Conservation (phyloP, 2,888 invertebrate species). For the Ormyrus thymus region DNA sequence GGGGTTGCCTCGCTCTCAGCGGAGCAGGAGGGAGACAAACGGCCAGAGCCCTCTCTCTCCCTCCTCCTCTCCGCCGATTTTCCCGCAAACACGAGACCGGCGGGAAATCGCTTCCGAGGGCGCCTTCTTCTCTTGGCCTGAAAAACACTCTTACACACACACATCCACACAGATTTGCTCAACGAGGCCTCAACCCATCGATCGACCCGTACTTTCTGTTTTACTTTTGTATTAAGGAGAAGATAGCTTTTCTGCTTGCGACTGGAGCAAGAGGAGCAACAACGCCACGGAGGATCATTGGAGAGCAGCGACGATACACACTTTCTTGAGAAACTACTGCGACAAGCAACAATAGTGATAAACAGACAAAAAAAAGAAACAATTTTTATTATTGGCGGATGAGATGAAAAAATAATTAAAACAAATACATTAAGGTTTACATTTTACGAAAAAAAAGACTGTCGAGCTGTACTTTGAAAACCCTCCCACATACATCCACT, state of each 20-base stretch:
- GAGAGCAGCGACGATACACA: constrained; percentile 18
- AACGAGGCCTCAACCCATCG: constrained; percentile 6
- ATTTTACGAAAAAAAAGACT: constrained; percentile 51
- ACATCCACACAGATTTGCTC: not conserved
- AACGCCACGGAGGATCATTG: not conserved
- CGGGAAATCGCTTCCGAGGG: not conserved
- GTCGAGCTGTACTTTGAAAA: constrained; percentile 44
- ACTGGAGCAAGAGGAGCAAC: constrained; percentile 18
- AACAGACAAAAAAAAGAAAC: constrained; percentile 28
- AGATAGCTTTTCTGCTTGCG: constrained; percentile 15
- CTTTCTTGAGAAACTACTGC: constrained; percentile 19
- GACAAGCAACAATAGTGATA: constrained; percentile 47
- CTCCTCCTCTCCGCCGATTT: constrained; percentile 3
- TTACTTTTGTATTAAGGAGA: constrained; percentile 3
- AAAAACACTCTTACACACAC: not conserved
- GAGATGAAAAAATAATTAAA: constrained; percentile 50
- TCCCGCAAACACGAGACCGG: not conserved
- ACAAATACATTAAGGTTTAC: constrained; percentile 56
- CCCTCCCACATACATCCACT: constrained; percentile 32
- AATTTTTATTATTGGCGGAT: constrained; percentile 53
- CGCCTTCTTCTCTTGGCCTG: constrained; percentile 41
- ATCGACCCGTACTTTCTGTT: constrained; percentile 25
- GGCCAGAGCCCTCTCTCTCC: not conserved
- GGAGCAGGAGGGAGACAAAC: not conserved
- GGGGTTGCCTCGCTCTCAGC: not conserved